Evolutionary conservation across 1,140 invertebrate genomes (phyloP).

Genomic region (Ceratosolen solmsi): DNA sequence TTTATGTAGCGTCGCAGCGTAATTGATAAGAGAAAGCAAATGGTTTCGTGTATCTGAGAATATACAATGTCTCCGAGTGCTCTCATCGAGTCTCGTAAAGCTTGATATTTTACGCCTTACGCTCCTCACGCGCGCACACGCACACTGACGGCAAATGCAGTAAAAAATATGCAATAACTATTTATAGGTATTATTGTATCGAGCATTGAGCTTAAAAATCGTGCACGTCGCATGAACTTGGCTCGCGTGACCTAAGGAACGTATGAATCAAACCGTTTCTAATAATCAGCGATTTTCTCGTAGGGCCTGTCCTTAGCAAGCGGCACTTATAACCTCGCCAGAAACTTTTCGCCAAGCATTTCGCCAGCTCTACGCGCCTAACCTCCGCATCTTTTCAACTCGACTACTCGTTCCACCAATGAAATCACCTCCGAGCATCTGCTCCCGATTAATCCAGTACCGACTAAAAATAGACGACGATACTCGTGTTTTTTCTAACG

Average conservation of each 20-base stretch:
- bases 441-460: too few species aligned
- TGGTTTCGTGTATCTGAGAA: not conserved
- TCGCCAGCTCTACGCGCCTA: too few species aligned
- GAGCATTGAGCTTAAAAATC: not conserved
- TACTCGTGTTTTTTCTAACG: not conserved
- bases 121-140: too few species aligned
- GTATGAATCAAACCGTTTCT: not conserved
- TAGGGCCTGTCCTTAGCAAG: too few species aligned
- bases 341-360: too few species aligned
- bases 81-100: not conserved
- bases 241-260: not conserved
- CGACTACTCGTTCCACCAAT: too few species aligned
- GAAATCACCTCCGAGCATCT: not conserved
- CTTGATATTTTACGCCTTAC: not conserved
- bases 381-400: too few species aligned
- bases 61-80: not conserved
- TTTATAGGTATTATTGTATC: not conserved
- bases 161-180: not conserved
- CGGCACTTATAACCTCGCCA: too few species aligned
- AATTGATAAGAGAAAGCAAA: constrained; percentile 19
- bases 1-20: not conserved
- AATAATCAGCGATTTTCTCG: too few species aligned
- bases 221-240: not conserved
- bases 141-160: not conserved
- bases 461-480: not conserved